phyloP scores from a whole-genome alignment of 2,113 vertebrate genomes.

The Melanotaenia duboulayi region DNA sequence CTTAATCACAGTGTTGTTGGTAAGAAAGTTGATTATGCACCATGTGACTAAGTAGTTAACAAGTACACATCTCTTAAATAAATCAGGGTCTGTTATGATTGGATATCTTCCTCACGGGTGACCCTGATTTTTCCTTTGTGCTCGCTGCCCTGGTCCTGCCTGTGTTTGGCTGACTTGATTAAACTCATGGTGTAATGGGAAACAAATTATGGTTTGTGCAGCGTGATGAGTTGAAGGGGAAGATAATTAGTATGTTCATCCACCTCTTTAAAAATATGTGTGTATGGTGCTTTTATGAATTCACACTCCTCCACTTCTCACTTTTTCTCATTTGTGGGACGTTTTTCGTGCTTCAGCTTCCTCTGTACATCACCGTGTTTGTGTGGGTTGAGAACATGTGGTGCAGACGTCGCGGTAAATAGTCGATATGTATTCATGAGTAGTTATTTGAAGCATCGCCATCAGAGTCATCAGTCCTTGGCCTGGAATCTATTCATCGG shows the following conservation, averaged over 20 bases:
- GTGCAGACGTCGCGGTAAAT: conserved; percentile 12
- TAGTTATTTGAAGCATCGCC: conserved; percentile 38
- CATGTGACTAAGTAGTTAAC: not conserved
- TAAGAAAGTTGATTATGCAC: not conserved
- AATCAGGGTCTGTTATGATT: conserved; percentile 17
- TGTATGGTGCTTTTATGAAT: conserved; percentile 25
- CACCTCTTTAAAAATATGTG: conserved; percentile 42
- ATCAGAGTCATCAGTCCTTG: conserved; percentile 54
- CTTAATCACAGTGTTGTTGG: not conserved
- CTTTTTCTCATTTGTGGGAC: conserved; percentile 36
- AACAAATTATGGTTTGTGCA: conserved; percentile 72
- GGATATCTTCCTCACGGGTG: conserved; percentile 12
- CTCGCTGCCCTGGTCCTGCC: conserved; percentile 13
- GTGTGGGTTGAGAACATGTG: conserved; percentile 3
- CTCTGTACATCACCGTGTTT: not conserved
- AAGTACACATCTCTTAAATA: not conserved
- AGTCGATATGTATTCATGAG: conserved; percentile 61
- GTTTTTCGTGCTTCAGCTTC: not conserved
- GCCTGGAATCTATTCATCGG: conserved; percentile 53
- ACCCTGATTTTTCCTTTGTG: conserved; percentile 16
- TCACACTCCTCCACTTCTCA: conserved; percentile 17
- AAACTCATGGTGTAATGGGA: conserved; percentile 75
- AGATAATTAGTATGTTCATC: conserved; percentile 66
- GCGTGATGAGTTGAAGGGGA: conserved; percentile 62
- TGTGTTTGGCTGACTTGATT: conserved; percentile 60